Evolutionary conservation across 1,140 invertebrate genomes (phyloP), one percentile per base, ranked within the genome.

Genomic region (Gyrodactylus salaris): DNA sequence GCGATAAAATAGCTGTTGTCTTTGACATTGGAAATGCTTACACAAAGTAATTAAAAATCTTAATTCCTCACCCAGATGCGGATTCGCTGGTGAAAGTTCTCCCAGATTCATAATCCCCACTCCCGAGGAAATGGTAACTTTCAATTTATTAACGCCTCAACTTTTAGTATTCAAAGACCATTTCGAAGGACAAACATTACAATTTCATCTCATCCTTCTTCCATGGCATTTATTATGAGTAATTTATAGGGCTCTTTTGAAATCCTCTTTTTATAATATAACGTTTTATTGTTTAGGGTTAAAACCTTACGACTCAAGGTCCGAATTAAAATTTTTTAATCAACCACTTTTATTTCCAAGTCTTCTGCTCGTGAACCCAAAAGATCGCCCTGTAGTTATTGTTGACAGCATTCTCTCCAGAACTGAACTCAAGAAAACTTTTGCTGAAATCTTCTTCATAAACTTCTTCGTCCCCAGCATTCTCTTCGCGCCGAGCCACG

Each of bases 11-110:
- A 79, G 85, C 87, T 20, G 86, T 94, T 0, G 86, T 95, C 0
- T 79, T 94, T 74, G 91, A 96, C 79, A 87, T 96, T 75, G 91
- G 92, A 54, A 83, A 84, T 68, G 88, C 88, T 26, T 95, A 91
- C 77, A 94, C 91, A 0, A 95, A 94, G 89, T 93, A 83, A 84
- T 81, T n/a, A 34, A 0, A 73, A 19, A 74, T 20, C 24, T 70
- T 75, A 75, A 68, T 79, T 80, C 68, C n/a, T n/a, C n/a, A n/a
- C n/a, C n/a, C 74, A 94, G 90, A 80, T 88, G 89, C 83, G 91
- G 91, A 69, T 90, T 92, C 81, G 87, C 87, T 70, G 88, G 88
- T 25, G 91, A 95, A 81, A 83, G 85, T 72, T 85, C 85, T 26
- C 91, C 91, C 27, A 82, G 90, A 75, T 88, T 87, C 77, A 92